Evolutionary conservation across 2,797 vertebrate species (phyloP), one percentile per base, ranked within the genome.

Genomic region (Rhinogobio ventralis): DNA sequence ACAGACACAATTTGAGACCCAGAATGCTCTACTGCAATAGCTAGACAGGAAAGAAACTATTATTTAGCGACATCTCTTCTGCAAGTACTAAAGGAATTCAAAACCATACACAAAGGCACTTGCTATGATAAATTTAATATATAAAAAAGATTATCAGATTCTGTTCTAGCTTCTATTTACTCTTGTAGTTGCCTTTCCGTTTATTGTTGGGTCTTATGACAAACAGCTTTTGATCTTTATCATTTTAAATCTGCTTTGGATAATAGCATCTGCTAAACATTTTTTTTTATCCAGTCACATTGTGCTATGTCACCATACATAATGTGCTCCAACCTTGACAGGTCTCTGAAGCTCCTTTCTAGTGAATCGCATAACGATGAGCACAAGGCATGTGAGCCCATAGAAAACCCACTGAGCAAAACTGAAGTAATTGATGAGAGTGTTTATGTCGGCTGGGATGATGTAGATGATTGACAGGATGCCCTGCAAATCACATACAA

Each of bases 401-500:
- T 99, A 95, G 90, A 98, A 98, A 17, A 88, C 55, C 98, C 98
- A 99, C 46, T 97, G 94, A 19, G 98, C 97, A 36, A 99, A 99
- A 88, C 97, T 99, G 75, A 98, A 98, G 91, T 98, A 99, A 91
- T 98, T 99, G 82, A 99, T 98, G 75, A 99, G 95, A 0, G 94
- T 94, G 85, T 97, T 88, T 46, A 99, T 97, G 90, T 99, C 96
- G 23, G 96, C 95, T 7, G 97, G 98, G 71, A 99, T 94, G 51
- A 95, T 94, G 88, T 99, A 99, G 89, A 96, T 90, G 87, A 95
- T 90, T 9, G 95, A 77, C 87, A 98, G 76, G 69, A 93, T 1
- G 1, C 96, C 96, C 98, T 99, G 60, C 39, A 92, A 91, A 53
- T 42, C 45, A 68, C 28, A 51, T 19, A 25, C 25, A 53, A 28